Conservation (phyloP, 2,113 vertebrate species). For the Phainopepla nitens region DNA sequence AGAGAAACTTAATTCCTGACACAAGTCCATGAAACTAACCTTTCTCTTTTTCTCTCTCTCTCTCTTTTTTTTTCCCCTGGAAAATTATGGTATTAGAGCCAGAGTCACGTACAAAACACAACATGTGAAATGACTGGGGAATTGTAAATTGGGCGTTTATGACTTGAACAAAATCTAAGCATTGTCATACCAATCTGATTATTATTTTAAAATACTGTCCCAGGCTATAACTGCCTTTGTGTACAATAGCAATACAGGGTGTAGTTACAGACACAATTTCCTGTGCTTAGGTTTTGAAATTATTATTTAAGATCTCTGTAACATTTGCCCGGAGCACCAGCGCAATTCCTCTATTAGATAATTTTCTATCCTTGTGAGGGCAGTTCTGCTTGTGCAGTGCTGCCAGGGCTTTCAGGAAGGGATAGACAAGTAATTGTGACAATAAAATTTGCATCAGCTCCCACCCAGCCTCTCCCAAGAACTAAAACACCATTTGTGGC, state of each 20-base stretch:
- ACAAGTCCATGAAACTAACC: neutral
- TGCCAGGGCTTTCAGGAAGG: slow-evolving; percentile 75
- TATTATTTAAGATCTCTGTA: slow-evolving; percentile 38
- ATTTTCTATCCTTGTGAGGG: slow-evolving; percentile 65
- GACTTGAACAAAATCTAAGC: slow-evolving; percentile 4
- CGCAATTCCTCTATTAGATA: slow-evolving; percentile 68
- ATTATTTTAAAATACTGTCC: slow-evolving; percentile 41
- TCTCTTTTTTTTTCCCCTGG: neutral
- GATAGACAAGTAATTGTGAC: slow-evolving; percentile 72
- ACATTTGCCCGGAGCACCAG: neutral
- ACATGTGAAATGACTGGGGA: neutral
- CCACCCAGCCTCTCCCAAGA: slow-evolving; percentile 69
- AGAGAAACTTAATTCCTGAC: neutral
- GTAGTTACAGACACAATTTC: slow-evolving; percentile 59
- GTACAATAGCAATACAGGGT: slow-evolving; percentile 48
- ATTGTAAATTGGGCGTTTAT: neutral
- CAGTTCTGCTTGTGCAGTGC: slow-evolving; percentile 46
- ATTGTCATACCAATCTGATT: slow-evolving; percentile 10
- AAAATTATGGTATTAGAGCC: neutral
- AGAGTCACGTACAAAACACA: neutral
- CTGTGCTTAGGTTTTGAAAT: slow-evolving; percentile 42
- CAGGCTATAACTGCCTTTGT: slow-evolving; percentile 5
- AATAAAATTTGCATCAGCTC: slow-evolving; percentile 69
- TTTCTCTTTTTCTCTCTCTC: neutral
- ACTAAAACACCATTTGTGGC: slow-evolving; percentile 31